Conservation (phyloP, 2,888 invertebrate species). For the Apomyelois bistriatella region DNA sequence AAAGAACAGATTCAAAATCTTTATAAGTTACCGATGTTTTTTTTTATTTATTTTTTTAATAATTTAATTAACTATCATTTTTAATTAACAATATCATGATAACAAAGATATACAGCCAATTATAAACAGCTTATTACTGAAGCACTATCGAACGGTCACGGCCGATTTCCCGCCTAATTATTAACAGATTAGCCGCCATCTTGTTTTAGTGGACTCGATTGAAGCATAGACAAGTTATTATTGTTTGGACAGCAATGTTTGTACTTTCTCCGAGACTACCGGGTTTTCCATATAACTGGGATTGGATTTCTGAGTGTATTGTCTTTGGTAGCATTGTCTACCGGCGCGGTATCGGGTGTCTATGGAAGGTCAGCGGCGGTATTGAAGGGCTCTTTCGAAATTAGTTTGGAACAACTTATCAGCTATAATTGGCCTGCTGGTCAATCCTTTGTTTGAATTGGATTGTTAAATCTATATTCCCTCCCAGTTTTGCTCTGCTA, state of each 20-base stretch:
- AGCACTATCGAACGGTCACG: conserved; percentile 22
- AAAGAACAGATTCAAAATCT: no score
- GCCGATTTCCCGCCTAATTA: conserved; percentile 33
- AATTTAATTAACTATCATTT: no score
- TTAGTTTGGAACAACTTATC: conserved; percentile 36
- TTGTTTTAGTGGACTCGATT: conserved; percentile 25
- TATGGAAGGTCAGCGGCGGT: conserved; percentile 25
- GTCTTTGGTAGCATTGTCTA: conserved; percentile 46
- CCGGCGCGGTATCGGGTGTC: conserved; percentile 37
- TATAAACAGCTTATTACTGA: conserved; percentile 17
- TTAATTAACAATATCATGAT: background rate
- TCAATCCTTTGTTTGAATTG: background rate
- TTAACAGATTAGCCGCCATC: conserved; percentile 30
- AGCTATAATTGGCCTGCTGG: background rate
- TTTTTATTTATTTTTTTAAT: no score
- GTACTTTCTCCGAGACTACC: conserved; percentile 59
- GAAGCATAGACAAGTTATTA: conserved; percentile 26
- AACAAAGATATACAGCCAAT: conserved; percentile 3
- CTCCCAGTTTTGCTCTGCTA: no score
- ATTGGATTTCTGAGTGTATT: conserved; percentile 42
- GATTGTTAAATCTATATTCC: background rate
- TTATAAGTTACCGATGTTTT: no score
- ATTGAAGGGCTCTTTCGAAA: conserved; percentile 39
- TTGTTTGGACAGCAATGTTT: conserved; percentile 42
- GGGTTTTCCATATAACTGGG: conserved; percentile 40